These are phyloP conservation scores for Orthosia incerta DNA, from an alignment of 2,888 invertebrate genomes.

Conservation along the genomic window DNA sequence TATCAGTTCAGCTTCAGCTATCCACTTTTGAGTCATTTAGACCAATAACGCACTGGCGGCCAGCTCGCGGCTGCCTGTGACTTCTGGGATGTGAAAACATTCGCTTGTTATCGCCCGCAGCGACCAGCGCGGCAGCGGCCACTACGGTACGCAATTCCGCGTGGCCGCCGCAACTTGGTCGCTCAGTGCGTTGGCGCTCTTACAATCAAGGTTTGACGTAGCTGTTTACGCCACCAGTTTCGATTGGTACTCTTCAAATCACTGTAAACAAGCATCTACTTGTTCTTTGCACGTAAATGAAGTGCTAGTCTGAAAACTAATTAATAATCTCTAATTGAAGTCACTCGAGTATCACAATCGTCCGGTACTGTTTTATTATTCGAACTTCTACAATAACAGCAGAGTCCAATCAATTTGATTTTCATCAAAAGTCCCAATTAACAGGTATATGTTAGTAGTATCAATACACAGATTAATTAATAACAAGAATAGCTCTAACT, in stretches of 20 bases:
- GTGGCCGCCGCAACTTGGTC: too few species aligned
- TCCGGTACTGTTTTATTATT: neutral
- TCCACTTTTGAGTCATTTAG: neutral
- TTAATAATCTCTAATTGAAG: neutral
- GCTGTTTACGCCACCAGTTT: neutral
- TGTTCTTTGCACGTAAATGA: neutral
- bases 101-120: too few species aligned
- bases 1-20: too few species aligned
- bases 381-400: neutral
- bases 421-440: neutral
- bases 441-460: neutral
- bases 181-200: too few species aligned
- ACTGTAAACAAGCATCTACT: neutral
- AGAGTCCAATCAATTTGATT: neutral
- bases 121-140: too few species aligned
- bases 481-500: slow-evolving; percentile 25
- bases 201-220: neutral
- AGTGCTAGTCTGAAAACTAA: neutral
- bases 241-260: neutral
- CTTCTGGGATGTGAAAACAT: too few species aligned
- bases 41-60: too few species aligned
- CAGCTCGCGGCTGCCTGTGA: too few species aligned
- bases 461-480: slow-evolving; percentile 9
- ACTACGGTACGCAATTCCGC: too few species aligned
- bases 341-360: neutral